Evolutionary conservation across 2,888 invertebrate species (phyloP), one percentile per base, ranked within the genome.

Genomic region (Latrodectus elegans): DNA sequence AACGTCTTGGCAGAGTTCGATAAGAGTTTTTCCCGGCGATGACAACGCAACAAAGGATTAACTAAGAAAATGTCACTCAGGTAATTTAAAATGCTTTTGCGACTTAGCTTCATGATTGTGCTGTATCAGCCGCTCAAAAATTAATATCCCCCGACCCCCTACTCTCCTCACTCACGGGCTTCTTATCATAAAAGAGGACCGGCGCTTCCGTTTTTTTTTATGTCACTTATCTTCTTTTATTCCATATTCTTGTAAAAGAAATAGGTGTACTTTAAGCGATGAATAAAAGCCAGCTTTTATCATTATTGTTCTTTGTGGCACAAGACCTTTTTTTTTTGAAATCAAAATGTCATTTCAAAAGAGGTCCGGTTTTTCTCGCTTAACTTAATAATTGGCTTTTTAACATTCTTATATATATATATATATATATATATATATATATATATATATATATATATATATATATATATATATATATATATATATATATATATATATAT

Each of bases 31-130:
- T 60, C 60, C 12, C 60, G 60, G n/a, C 60, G n/a, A 60, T n/a
- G 60, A 60, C 60, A 60, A n/a, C 60, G 12, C 60, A 60, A 60
- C 60, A 60, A 60, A 60, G n/a, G 60, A 60, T 60, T 60, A 60
- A 60, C 60, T 60, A 60, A 60, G 60, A 60, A 60, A 60, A 60
- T 60, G 60, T 60, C 60, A 60, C 60, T 60, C 60, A 60, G 12
- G 60, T 60, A 60, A 60, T 60, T 60, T 60, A 60, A 60, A 60
- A 60, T 60, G 60, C 60, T 60, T 60, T 60, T 60, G 10, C n/a
- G n/a, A 11, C 60, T 60, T n/a, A 60, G n/a, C 60, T 12, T 38
- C 38, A 4, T 4, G 38, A 38, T 38, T 38, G 38, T 38, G 38
- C 38, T 15, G 60, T 15, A 60, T 60, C 60, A n/a, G 14, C 60